These are phyloP conservation scores for Drosophila kanapiae DNA, from an alignment of 1,140 invertebrate genomes.

Conservation along the genomic window DNA sequence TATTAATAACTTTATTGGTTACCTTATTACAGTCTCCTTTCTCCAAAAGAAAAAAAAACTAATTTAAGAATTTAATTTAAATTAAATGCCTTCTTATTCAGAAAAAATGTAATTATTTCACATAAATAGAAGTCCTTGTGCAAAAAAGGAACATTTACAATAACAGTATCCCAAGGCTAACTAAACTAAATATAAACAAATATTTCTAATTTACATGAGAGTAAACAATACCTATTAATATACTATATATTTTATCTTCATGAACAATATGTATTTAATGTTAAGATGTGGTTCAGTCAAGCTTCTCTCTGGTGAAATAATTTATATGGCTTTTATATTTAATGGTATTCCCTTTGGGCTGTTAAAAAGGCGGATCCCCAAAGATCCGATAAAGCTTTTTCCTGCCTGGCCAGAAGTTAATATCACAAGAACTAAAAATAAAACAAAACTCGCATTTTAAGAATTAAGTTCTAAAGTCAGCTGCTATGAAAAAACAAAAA, in stretches of 20 bases:
- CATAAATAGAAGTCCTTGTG: not conserved
- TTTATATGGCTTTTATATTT: not conserved
- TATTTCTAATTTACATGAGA: too few species aligned
- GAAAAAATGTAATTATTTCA: not conserved
- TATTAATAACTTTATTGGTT: constrained; percentile 11
- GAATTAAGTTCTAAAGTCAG: not conserved
- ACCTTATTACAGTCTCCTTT: constrained; percentile 8
- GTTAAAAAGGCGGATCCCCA: not conserved
- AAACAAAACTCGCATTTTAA: not conserved
- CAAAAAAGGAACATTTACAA: not conserved
- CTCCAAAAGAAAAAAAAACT: not conserved
- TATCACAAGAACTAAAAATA: not conserved
- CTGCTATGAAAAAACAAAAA: not conserved
- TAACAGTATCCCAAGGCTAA: not conserved
- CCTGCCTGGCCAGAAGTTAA: not conserved
- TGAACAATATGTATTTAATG: not conserved
- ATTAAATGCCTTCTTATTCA: not conserved
- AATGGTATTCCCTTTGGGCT: not conserved
- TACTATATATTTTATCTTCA: too few species aligned
- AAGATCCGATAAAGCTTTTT: not conserved
- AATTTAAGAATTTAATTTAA: constrained; percentile 1
- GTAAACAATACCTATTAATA: too few species aligned
- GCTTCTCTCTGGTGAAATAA: not conserved
- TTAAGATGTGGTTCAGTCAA: not conserved
- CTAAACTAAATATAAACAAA: too few species aligned